Conservation (phyloP, 2,113 vertebrate species). For the Triplophysa rosa region DNA sequence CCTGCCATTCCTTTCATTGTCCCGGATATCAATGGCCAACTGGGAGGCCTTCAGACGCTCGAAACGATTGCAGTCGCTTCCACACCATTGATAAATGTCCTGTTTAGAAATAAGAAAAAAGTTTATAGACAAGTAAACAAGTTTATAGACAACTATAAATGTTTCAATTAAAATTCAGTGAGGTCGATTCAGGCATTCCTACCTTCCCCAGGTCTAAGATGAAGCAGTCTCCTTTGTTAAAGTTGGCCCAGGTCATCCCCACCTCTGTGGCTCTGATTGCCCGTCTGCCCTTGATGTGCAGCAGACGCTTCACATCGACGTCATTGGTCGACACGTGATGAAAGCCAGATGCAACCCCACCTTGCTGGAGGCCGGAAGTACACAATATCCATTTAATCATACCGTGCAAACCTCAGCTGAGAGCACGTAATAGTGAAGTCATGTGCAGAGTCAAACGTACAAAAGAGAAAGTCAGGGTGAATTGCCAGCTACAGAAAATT, state of each 20-base stretch:
- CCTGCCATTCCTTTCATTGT: constrained; percentile 76
- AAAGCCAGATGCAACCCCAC: constrained; percentile 78
- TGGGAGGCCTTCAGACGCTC: constrained; percentile 73
- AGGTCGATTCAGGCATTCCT: not conserved
- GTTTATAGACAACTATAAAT: not conserved
- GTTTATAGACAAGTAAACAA: not conserved
- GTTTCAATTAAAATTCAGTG: not conserved
- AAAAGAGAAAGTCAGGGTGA: no score
- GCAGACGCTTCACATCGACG: constrained; percentile 64
- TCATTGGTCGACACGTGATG: constrained; percentile 71
- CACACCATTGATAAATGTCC: constrained; percentile 78
- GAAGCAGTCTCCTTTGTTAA: constrained; percentile 81
- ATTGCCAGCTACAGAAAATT: no score
- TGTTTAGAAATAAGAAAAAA: constrained; percentile 43
- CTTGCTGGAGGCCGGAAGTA: constrained; percentile 64
- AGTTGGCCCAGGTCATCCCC: constrained; percentile 68
- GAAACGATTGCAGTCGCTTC: constrained; percentile 71
- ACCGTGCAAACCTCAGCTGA: not conserved
- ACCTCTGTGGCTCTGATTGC: constrained; percentile 75
- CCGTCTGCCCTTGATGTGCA: constrained; percentile 77
- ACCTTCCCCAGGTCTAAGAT: constrained; percentile 73
- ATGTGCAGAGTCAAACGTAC: no score
- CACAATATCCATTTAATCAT: not conserved
- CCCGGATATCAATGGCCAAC: constrained; percentile 74
- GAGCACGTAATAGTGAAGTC: no score